These are phyloP conservation scores for Gopherus evgoodei DNA, from an alignment of 2,113 vertebrate species.

Conservation along the genomic window DNA sequence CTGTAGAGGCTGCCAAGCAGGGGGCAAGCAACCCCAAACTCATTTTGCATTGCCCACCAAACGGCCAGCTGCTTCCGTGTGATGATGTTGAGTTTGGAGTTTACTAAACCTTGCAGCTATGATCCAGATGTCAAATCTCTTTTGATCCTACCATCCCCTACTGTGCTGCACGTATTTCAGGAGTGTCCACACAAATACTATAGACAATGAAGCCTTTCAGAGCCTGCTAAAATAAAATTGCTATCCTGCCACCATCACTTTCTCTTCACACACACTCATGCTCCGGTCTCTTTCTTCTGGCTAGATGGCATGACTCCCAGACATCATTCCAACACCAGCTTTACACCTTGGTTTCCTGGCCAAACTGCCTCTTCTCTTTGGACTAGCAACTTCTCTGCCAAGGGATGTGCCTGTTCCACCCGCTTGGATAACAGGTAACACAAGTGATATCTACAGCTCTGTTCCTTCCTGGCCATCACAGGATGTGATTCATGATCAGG, in stretches of 20 bases:
- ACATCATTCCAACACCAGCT: background rate
- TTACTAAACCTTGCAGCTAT: background rate
- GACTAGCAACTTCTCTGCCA: background rate
- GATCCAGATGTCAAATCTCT: background rate
- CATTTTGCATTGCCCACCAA: too few relatives aligned
- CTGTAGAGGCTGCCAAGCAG: too few relatives aligned
- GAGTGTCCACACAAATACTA: background rate
- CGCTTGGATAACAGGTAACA: background rate
- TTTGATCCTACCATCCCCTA: background rate
- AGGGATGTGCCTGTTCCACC: background rate
- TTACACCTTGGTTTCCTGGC: background rate
- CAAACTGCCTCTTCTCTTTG: background rate
- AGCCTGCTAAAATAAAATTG: background rate
- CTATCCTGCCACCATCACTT: background rate
- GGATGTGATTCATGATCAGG: background rate
- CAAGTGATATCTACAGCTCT: background rate
- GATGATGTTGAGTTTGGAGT: background rate
- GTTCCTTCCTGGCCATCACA: background rate
- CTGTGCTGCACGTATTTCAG: background rate
- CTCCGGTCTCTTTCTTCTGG: background rate
- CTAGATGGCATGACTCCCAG: background rate
- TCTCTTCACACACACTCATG: background rate
- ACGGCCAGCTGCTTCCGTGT: background rate
- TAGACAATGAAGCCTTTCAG: background rate
- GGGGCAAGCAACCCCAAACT: too few relatives aligned